Base-by-base conservation (phyloP, 30 jellyfish, hydroid and myxozoan species). In the Phacellophora camtschatica region DNA sequence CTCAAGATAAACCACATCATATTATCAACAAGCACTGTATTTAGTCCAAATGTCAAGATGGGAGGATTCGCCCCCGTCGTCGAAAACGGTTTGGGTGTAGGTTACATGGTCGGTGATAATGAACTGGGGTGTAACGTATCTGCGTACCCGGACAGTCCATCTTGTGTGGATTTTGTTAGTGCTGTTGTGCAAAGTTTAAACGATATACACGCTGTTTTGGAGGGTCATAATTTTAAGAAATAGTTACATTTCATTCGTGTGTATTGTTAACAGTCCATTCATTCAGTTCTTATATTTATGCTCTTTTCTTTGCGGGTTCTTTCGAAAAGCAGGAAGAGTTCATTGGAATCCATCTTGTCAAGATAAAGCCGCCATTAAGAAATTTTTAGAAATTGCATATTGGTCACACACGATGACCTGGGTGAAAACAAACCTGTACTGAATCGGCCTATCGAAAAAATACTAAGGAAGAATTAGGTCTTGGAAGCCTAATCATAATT, bases 1-100 rank as follows among this genome's bases (percentile, higher is more conserved):
- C 67, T 41, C 30, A 93, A 79, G 42, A 85, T 93, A 36, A 93
- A 93, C 81, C 97, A 87, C 55, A 81, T 85, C 35, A 82, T 93
- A 49, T 33, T 93, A 35, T 93, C 99, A 28, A 93, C 99, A 7
- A 93, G 99, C 59, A 93, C 99, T 10, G 99, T 93, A 12, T 71
- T 57, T 55, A 74, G 86, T 15, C 97, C 97, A 22, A 31, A 70
- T 48, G 72, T 93, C 27, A 49, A 81, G 49, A 43, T 81, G 77
- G 99, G 99, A 9, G 99, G 99, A n/a, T 93, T 93, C 68, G 99
- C 96, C 8, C 99, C 99, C n/a, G 97, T 86, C 43, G 72, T 78
- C 23, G 94, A 90, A 13, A 74, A 80, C 39, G 99, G 99, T 13
- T 73, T 93, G 20, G 99, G 99, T 31, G 90, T 93, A 5, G 97